Evolutionary conservation across 2,113 vertebrate genomes (phyloP), one percentile per base, ranked within the genome.

Genomic region (Anser brachyrhynchus): DNA sequence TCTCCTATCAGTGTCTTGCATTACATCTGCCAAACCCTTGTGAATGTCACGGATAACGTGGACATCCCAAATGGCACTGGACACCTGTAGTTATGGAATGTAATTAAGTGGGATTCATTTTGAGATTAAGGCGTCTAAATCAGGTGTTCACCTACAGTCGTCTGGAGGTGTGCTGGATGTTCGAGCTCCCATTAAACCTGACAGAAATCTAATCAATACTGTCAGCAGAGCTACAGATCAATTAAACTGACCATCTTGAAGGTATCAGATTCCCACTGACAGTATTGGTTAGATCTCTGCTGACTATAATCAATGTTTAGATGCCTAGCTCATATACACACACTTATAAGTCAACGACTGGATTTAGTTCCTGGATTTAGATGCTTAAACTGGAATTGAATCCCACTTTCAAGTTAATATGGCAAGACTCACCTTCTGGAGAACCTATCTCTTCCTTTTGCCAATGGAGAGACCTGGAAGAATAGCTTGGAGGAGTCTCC

Each of bases 91-190:
- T 51, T 88, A 31, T 33, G 13, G 29, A 88, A 62, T 77, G 51
- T 58, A 94, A 69, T 91, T 79, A 76, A 66, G 44, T 76, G 83
- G 62, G n/a, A 77, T 66, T 88, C 4, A n/a, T 71, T 84, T 46
- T 71, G 43, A 84, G 37, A 78, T 82, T 73, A 43, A 76, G 54
- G 19, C 58, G 54, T 21, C 41, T 80, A 72, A 67, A 62, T 62
- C 49, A 88, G 28, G 6, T 33, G 18, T 44, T 83, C 18, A 20
- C 0, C 0, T 4, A 1, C 44, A 66, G 39, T 76, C 9, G 0
- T 54, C 49, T 70, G 44, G 43, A 35, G 72, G 13, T 12, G 26
- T 58, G 15, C 57, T 77, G 22, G 18, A 21, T 86, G 49, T 46
- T 72, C 0, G 0, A 54, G 15, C 21, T 77, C 44, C 59, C 55